These are phyloP conservation scores for Limanda limanda DNA, from an alignment of 2,113 vertebrate genomes.

Conservation along the genomic window DNA sequence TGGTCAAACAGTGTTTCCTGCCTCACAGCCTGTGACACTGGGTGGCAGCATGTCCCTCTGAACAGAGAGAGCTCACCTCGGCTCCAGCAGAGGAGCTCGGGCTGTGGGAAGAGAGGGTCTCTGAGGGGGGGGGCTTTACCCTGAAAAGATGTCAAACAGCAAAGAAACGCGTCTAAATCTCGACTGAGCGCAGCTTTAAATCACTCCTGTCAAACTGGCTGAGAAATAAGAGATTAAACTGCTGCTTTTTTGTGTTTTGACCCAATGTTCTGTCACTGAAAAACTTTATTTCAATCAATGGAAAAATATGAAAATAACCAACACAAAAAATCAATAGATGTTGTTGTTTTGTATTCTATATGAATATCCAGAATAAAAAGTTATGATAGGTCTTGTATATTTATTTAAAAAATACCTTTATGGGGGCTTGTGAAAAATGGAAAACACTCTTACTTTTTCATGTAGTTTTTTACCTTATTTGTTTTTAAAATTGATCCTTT, in stretches of 20 bases:
- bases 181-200: not conserved
- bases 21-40: slow-evolving; percentile 64
- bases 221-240: not conserved
- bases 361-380: not conserved
- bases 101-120: slow-evolving; percentile 16
- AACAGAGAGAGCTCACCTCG: slow-evolving; percentile 51
- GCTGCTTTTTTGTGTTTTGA: not conserved
- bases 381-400: too few species aligned
- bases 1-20: slow-evolving; percentile 41
- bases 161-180: not conserved
- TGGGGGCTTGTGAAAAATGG: too few species aligned
- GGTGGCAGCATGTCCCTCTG: slow-evolving; percentile 82
- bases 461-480: not conserved
- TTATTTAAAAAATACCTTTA: too few species aligned
- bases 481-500: not conserved
- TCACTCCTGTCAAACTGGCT: too few species aligned
- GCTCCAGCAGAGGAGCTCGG: slow-evolving; percentile 44
- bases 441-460: too few species aligned
- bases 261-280: not conserved
- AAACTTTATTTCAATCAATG: not conserved
- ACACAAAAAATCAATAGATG: not conserved
- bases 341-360: not conserved
- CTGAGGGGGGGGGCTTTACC: slow-evolving; percentile 12
- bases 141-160: not conserved
- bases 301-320: not conserved